Evolutionary conservation across 23 tunicate species (phyloP).

Genomic region (Styela plicata): DNA sequence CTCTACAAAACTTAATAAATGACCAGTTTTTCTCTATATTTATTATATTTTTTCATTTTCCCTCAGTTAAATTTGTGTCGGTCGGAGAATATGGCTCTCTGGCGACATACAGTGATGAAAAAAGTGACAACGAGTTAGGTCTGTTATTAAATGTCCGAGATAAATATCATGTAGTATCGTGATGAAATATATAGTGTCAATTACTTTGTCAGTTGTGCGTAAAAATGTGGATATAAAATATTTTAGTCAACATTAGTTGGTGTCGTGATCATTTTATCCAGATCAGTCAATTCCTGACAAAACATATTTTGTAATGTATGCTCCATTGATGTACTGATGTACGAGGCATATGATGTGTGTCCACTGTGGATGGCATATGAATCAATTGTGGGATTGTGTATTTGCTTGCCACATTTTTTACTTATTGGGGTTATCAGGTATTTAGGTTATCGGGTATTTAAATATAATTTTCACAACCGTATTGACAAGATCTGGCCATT

Average conservation of each 20-base stretch:
- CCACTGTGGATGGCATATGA: too few relatives aligned
- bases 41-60: not conserved
- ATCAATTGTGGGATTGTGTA: too few relatives aligned
- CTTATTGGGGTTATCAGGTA: too few relatives aligned
- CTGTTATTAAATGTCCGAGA: slow-evolving; percentile 19
- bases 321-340: too few relatives aligned
- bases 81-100: slow-evolving; percentile 11
- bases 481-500: too few relatives aligned
- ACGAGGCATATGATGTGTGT: too few relatives aligned
- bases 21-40: not conserved
- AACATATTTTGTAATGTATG: too few relatives aligned
- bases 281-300: too few relatives aligned
- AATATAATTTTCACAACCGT: too few relatives aligned
- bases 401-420: too few relatives aligned
- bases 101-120: slow-evolving; percentile 25
- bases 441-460: too few relatives aligned
- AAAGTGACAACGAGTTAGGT: slow-evolving; percentile 2
- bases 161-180: slow-evolving; percentile 19
- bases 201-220: not conserved
- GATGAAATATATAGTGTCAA: slow-evolving; percentile 1
- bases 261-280: not conserved
- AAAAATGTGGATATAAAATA: not conserved
- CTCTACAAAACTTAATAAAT: too few relatives aligned
- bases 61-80: slow-evolving; percentile 12
- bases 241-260: not conserved